Conservation (phyloP, 2,888 invertebrate genomes). For the Drosophila paracracens region DNA sequence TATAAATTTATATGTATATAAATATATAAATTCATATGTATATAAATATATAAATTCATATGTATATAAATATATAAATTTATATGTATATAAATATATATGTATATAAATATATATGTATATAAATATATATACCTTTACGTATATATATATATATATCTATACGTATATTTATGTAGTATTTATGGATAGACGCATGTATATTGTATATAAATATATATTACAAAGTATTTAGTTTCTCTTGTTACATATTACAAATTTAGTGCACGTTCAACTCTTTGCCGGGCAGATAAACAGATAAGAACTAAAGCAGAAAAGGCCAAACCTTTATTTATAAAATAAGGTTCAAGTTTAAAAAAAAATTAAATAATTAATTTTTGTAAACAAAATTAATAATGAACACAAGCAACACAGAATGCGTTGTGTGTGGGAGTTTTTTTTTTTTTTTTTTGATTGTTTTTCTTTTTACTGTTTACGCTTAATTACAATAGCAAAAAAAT, state of each 20-base stretch:
- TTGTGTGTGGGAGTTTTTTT: constrained; percentile 26
- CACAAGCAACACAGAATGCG: constrained; percentile 32
- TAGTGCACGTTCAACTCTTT: constrained; percentile 34
- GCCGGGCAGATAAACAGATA: constrained; percentile 37
- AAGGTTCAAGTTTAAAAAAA: constrained; percentile 67
- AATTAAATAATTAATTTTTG: constrained; percentile 47
- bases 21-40: constrained; percentile 35
- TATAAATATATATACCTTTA: constrained; percentile 29
- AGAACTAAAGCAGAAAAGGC: constrained; percentile 44
- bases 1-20: constrained; percentile 32
- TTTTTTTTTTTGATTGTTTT: constrained; percentile 17
- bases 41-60: constrained; percentile 39
- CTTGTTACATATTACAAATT: constrained; percentile 56
- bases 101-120: constrained; percentile 54
- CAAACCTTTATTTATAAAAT: constrained; percentile 84
- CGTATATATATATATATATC: constrained; percentile 36
- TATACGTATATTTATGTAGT: constrained; percentile 41
- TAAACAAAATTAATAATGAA: constrained; percentile 48
- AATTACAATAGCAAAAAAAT: constrained; percentile 64
- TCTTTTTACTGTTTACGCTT: constrained; percentile 41
- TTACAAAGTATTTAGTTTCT: constrained; percentile 59
- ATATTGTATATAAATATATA: constrained; percentile 57
- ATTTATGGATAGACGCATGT: constrained; percentile 44
- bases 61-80: constrained; percentile 37
- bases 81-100: constrained; percentile 34